A percentile compares a stretch with the other conserved stretches of the same genome.
Evolutionary conservation across 2,888 invertebrate genomes (phyloP).

Genomic region (Litoditis marina): DNA sequence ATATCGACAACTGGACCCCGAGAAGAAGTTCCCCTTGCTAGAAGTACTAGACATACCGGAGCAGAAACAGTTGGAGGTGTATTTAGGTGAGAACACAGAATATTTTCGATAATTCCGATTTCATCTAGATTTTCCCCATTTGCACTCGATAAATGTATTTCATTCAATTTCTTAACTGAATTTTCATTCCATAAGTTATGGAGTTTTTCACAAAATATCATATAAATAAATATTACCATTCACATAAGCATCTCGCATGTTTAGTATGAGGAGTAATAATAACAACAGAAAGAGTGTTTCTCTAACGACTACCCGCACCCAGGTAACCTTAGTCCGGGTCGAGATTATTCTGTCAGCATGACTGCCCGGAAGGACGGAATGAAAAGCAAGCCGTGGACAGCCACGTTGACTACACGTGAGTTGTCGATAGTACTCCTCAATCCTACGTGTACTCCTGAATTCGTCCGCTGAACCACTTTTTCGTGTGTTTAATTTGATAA

Average conservation of each 20-base stretch:
- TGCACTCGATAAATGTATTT: neutral
- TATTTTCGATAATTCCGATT: neutral
- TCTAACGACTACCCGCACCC: too few relatives aligned
- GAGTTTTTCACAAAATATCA: too few relatives aligned
- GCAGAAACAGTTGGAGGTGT: constrained; percentile 55
- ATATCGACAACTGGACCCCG: constrained; percentile 57
- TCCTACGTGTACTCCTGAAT: too few relatives aligned
- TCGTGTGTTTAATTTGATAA: too few relatives aligned
- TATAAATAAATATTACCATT: too few relatives aligned
- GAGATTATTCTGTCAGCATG: constrained; percentile 55
- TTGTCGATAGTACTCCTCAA: too few relatives aligned
- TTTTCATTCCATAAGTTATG: too few relatives aligned
- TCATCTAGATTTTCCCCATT: neutral
- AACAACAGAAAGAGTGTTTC: too few relatives aligned
- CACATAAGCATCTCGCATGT: too few relatives aligned
- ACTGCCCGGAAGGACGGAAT: constrained; percentile 54
- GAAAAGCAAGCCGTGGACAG: constrained; percentile 54
- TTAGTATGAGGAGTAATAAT: too few relatives aligned
- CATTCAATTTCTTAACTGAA: too few relatives aligned
- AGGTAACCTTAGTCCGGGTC: constrained; percentile 54
- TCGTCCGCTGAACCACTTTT: too few relatives aligned
- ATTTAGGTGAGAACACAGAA: constrained; percentile 36
- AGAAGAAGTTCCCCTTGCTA: constrained; percentile 53
- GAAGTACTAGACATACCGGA: constrained; percentile 57
- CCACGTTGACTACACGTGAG: constrained; percentile 56